Evolutionary conservation across 2,888 invertebrate genomes (phyloP), one percentile per base, ranked within the genome.

Genomic region (Athrips mouffetella): DNA sequence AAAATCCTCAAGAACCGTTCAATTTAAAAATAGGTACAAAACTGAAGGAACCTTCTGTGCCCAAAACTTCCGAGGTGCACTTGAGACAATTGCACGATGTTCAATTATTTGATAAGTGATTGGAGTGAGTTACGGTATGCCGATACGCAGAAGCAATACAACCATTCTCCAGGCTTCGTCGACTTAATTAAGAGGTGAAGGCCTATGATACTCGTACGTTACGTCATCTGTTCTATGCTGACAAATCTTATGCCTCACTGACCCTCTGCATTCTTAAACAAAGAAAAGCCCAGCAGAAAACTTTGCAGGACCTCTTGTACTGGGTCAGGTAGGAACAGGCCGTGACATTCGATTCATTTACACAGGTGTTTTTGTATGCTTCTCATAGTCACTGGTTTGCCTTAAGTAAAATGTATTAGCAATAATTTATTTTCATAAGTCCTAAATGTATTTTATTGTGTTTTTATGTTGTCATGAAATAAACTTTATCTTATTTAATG

Each of bases 1-100:
- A n/a, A n/a, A n/a, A n/a, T n/a, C n/a, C n/a, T n/a, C n/a, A n/a
- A n/a, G n/a, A n/a, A n/a, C n/a, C n/a, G n/a, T 45, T 45, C 13
- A 33, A 5, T 11, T 33, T 45, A 8, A 7, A 29, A n/a, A 13
- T 45, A 75, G 60, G 16, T 80, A 79, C 41, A 45, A 45, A 45
- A 45, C 7, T 45, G 7, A 33, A 46, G 8, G 46, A 35, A 27
- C 46, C 46, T 13, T 25, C 35, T 4, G 46, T 46, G 6, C 39
- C 39, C 10, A 39, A 39, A 15, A 20, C 39, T 3, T 10, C 39
- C 2, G 20, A 18, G 8, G 10, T 2, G 3, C 7, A 20, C 10
- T 11, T 39, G 2, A 39, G 20, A 39, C 18, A 7, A 8, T 10
- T 39, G 11, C 18, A 39, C 10, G 11, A 20, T 10, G 2, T 39